Evolutionary conservation across 2,888 invertebrate genomes (phyloP).

Genomic region (Halictus quadricinctus): DNA sequence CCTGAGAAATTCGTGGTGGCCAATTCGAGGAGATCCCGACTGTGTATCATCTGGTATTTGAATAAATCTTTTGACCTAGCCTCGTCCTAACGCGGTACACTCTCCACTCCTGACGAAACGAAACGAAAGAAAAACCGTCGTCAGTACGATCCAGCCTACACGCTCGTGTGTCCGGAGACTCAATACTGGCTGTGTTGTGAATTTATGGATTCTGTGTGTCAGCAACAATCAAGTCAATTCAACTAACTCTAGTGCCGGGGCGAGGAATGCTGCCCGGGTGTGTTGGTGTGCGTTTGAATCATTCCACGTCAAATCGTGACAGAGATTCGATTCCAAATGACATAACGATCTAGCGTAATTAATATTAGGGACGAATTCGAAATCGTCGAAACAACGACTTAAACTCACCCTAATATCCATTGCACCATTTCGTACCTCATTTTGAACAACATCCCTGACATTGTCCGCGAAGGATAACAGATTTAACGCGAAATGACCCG

Average conservation of each 20-base stretch:
- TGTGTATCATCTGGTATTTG: conserved; percentile 55
- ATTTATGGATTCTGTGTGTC: conserved; percentile 3
- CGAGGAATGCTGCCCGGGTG: conserved; percentile 44
- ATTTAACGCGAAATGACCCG: background rate
- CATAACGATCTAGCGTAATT: background rate
- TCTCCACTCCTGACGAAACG: conserved; percentile 60
- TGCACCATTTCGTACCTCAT: background rate
- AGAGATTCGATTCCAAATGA: background rate
- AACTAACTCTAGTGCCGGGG: conserved; percentile 31
- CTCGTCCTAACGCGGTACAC: conserved; percentile 66
- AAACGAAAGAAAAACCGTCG: conserved; percentile 65
- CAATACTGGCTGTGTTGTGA: conserved; percentile 3
- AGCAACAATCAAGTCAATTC: background rate
- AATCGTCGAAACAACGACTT: background rate
- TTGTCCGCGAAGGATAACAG: no score
- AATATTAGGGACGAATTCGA: background rate
- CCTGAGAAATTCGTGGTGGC: conserved; percentile 61
- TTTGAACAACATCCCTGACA: background rate
- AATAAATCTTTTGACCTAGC: conserved; percentile 66
- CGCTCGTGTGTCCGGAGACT: conserved; percentile 22
- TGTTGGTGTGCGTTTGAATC: background rate
- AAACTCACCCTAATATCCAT: background rate
- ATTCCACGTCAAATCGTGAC: background rate
- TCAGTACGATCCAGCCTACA: conserved; percentile 58
- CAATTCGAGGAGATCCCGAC: conserved; percentile 62